A percentile compares a stretch with the other conserved stretches of the same genome.
These are phyloP conservation scores for Vanacampus margaritifer DNA, from an alignment of 2,113 vertebrate species.

Conservation along the genomic window DNA sequence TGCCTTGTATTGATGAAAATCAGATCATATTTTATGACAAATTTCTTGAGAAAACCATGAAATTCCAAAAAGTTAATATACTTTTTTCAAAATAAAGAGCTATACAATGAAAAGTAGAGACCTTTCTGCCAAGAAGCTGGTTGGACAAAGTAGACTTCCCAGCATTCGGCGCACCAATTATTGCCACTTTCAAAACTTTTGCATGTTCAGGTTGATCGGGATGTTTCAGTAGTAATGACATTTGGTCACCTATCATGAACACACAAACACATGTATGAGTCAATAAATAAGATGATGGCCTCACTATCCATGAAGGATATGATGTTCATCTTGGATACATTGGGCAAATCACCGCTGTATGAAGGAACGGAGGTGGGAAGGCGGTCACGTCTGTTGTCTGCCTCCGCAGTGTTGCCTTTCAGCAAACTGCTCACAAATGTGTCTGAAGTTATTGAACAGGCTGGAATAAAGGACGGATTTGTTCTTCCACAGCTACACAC, in stretches of 20 bases:
- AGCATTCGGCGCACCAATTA: conserved; percentile 89
- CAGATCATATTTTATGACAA: too few species aligned
- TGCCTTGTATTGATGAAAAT: too few species aligned
- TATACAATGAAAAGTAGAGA: conserved; percentile 37
- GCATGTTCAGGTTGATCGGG: conserved; percentile 84
- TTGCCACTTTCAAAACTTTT: conserved; percentile 80
- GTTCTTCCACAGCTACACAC: conserved; percentile 29
- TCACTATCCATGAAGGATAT: conserved; percentile 2
- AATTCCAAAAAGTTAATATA: too few species aligned
- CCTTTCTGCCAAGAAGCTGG: conserved; percentile 90
- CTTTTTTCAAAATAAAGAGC: not conserved
- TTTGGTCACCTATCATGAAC: conserved; percentile 73
- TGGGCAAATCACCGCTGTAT: conserved; percentile 59
- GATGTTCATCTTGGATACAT: conserved; percentile 28
- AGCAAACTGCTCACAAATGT: conserved; percentile 61
- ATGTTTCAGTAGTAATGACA: conserved; percentile 62
- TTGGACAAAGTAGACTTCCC: conserved; percentile 94
- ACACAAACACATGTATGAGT: not conserved
- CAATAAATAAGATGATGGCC: not conserved
- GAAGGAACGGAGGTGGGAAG: conserved; percentile 52
- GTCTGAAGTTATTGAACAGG: conserved; percentile 63
- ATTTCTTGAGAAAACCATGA: too few species aligned
- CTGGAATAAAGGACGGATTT: conserved; percentile 50
- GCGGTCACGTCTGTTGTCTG: conserved; percentile 39
- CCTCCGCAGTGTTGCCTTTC: conserved; percentile 50